Base-by-base conservation (phyloP, 2,797 vertebrate genomes). In the Hybognathus amarus region DNA sequence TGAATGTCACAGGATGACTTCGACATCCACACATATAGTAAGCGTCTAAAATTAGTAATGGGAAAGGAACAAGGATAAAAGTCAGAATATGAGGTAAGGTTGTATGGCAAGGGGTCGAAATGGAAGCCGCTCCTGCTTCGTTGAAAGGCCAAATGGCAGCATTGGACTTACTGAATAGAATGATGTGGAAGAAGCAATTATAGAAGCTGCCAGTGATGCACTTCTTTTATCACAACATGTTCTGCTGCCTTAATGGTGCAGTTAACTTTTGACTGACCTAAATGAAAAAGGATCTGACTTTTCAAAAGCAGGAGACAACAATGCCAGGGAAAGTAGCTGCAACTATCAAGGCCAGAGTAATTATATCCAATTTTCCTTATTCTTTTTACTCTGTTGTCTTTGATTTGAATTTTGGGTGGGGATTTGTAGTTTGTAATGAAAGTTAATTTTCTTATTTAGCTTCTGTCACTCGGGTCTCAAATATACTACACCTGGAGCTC, bases 131-230 rank as follows among this genome's bases (percentile, higher is more conserved):
- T 82, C 30, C 77, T 42, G 27, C 67, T 85, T 89, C 85, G 89
- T 87, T 88, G 87, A 85, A 89, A 90, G 87, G 87, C 87, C 85
- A 84, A 70, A 81, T 82, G 36, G 73, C 77, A 79, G 66, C 81
- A 33, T 81, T 73, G 83, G 76, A 85, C 85, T 84, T 87, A 87
- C 87, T 87, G 89, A 89, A 89, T 84, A 88, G 87, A 87, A 87
- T 78, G 78, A 75, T 89, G 88, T 83, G 18, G 59, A 83, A 79
- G 83, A 89, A 87, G 85, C 87, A 91, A 91, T 91, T 89, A 89
- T 83, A 89, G 87, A 84, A 89, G 79, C 87, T 90, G 87, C 87
- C 84, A 88, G 85, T 83, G 47, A 82, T 87, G 79, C 69, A 79
- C 78, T 82, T 87, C 80, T 83, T 87, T 87, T 88, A 88, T 89